Percentiles rank a stretch among this genome's conserved stretches.
Evolutionary conservation across 2,888 invertebrate genomes (phyloP).

Genomic region (Heliconius ismenius): DNA sequence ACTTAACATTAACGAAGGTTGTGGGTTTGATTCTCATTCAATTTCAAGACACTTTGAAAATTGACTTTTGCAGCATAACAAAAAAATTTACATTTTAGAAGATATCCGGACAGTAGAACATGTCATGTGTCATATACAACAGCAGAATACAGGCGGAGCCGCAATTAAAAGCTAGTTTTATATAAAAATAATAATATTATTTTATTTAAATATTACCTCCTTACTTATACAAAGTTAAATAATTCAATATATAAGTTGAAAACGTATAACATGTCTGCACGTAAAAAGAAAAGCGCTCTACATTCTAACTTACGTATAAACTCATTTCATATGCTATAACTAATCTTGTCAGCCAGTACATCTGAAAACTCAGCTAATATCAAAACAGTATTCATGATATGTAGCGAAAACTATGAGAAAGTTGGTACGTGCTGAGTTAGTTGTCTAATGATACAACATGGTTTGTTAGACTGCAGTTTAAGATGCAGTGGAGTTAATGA

Average conservation of each 20-base stretch:
- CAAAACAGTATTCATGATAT: conserved; percentile 28
- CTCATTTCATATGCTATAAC: conserved; percentile 9
- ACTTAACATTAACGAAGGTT: too few relatives aligned
- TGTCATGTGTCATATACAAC: too few relatives aligned
- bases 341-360: conserved; percentile 20
- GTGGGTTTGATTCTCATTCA: too few relatives aligned
- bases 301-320: conserved; percentile 11
- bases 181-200: too few relatives aligned
- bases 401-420: conserved; percentile 28
- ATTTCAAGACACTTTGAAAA: too few relatives aligned
- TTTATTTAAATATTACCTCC: neutral
- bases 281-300: neutral
- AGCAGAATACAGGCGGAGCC: too few relatives aligned
- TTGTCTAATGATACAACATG: conserved; percentile 39
- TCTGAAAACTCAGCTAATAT: conserved; percentile 15
- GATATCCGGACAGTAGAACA: too few relatives aligned
- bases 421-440: conserved; percentile 28
- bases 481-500: conserved; percentile 34
- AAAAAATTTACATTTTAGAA: too few relatives aligned
- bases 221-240: neutral
- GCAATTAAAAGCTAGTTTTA: too few relatives aligned
- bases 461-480: conserved; percentile 36
- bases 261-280: conserved; percentile 9
- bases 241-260: neutral
- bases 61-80: too few relatives aligned